Percentiles rank a stretch among this genome's conserved stretches.
Evolutionary conservation across 1,140 invertebrate genomes (phyloP).

Genomic region (Drosophila grimshawi): DNA sequence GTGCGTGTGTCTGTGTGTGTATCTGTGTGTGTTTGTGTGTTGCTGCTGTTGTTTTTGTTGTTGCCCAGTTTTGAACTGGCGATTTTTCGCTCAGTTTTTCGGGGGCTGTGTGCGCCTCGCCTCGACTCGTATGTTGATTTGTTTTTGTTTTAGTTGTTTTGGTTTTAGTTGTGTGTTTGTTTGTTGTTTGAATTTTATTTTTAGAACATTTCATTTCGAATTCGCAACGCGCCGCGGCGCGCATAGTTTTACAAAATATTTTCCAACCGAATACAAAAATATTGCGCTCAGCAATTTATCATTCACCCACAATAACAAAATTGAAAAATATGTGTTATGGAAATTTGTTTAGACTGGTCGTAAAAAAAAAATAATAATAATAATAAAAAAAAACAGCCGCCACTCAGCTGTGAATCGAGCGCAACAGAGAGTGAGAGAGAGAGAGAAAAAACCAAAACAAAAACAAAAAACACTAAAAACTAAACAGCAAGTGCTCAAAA

Average conservation of each 20-base stretch:
- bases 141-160: slow-evolving; percentile 35
- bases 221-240: slow-evolving; percentile 71
- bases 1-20: slow-evolving; percentile 18
- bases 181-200: slow-evolving; percentile 74
- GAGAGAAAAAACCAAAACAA: slow-evolving; percentile 14
- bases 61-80: slow-evolving; percentile 52
- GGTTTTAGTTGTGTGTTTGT: slow-evolving; percentile 39
- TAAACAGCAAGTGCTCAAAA: slow-evolving; percentile 23
- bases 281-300: slow-evolving; percentile 55
- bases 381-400: slow-evolving; percentile 29
- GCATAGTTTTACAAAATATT: slow-evolving; percentile 66
- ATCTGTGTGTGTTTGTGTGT: slow-evolving; percentile 16
- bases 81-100: slow-evolving; percentile 40
- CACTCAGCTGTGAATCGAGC: slow-evolving; percentile 58
- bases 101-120: slow-evolving; percentile 1
- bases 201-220: slow-evolving; percentile 74
- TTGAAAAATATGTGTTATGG: slow-evolving; percentile 17
- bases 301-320: slow-evolving; percentile 31
- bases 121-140: slow-evolving; percentile 26
- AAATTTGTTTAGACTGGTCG: slow-evolving; percentile 3
- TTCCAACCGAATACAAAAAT: slow-evolving; percentile 34
- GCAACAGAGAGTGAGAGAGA: not conserved
- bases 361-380: slow-evolving; percentile 21
- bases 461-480: slow-evolving; percentile 20
- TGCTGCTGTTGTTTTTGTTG: slow-evolving; percentile 39